Base-by-base conservation (phyloP, 1,140 invertebrate genomes). In the Meloidogyne floridensis region DNA sequence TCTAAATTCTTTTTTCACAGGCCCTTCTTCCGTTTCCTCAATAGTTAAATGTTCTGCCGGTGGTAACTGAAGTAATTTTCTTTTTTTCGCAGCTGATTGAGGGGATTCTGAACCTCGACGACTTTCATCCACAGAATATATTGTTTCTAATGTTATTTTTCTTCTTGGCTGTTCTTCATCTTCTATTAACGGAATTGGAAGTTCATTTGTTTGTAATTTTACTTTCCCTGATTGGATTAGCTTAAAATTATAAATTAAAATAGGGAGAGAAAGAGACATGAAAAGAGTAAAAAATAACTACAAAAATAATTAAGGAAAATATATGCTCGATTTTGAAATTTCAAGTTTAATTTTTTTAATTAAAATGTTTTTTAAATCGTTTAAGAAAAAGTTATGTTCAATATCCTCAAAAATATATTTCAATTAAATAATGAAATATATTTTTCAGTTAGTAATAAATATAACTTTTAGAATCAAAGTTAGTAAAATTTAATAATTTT, bases 191-290 rank as follows among this genome's bases (percentile, higher is more conserved):
- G 43, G 4, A 15, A 18, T 65, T 65, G n/a, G 15, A 65, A 18
- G 59, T 51, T 80, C 77, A 20, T 32, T 20, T 8, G 47, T 53
- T 54, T 47, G 56, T 71, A 80, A 43, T 20, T 81, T 81, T 47
- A 80, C 80, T 75, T 80, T 80, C 1, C 80, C 80, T 43, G 72
- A 76, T 18, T 71, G 80, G 80, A 80, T 80, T 18, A 80, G 20
- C 80, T 80, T 8, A 74, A 80, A 59, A 56, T 32, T 32, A 32
- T 32, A 32, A 32, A 32, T 32, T 32, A 32, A 32, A 32, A 32
- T 32, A 32, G 32, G 32, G 32, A 51, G 47, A 47, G 47, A 8
- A 47, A 47, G 7, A 47, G 47, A 32, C 32, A 32, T 32, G 32
- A 32, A 32, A 32, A 2, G 32, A 32, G 32, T 32, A 32, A 32